These are phyloP conservation scores for Prinia subflava DNA, from an alignment of 2,113 vertebrate genomes.

Conservation along the genomic window DNA sequence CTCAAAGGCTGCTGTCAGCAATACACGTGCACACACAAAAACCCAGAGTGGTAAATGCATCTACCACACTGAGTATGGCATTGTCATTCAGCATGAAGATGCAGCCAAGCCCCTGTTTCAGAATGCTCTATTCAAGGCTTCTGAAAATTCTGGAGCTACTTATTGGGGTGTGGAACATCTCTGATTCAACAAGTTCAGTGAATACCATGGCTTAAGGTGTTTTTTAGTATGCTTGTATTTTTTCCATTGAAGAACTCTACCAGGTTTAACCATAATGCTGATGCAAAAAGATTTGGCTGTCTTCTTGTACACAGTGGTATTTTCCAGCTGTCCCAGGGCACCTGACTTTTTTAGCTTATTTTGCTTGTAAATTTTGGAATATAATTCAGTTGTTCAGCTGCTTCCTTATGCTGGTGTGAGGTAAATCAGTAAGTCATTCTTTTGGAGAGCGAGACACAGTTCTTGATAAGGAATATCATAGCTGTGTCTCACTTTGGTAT, in stretches of 20 bases:
- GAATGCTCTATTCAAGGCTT: not conserved
- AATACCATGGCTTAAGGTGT: rapidly evolving
- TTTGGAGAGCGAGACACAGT: not conserved
- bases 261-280: not conserved
- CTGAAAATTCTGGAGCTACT: not conserved
- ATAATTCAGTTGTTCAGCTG: not conserved
- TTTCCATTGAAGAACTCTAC: not conserved
- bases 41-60: not conserved
- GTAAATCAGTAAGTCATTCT: not conserved
- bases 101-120: not conserved
- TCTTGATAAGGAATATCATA: not conserved
- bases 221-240: not conserved
- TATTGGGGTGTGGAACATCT: not conserved
- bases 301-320: not conserved
- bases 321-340: not conserved
- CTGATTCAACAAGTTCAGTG: not conserved
- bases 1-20: not conserved
- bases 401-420: not conserved
- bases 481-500: not conserved
- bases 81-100: not conserved
- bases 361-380: not conserved
- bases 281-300: not conserved
- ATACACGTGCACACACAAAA: not conserved
- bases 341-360: not conserved
- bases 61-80: not conserved